Evolutionary conservation across 2,888 invertebrate species (phyloP), one percentile per base, ranked within the genome.

Genomic region (Lasius fuliginosus): DNA sequence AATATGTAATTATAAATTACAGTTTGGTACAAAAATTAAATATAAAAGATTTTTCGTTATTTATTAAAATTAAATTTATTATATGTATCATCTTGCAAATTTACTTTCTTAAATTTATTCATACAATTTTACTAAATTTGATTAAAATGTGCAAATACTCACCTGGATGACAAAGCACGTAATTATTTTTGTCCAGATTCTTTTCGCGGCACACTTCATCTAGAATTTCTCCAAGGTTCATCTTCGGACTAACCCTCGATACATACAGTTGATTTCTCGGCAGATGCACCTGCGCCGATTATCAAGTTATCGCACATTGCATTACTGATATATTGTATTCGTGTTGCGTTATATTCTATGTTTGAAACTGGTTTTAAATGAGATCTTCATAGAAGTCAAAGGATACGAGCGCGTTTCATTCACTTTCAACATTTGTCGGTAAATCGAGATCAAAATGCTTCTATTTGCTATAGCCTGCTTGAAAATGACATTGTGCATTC

Each of bases 181-280:
- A 98, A 94, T 97, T 97, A 77, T 95, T 95, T 36, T 96, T 95
- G 94, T 98, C 97, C 92, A 98, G 95, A 94, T 96, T 96, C 94
- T 98, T 98, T 93, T 98, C 97, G 73, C 96, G 96, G 93, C 98
- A 98, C 18, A 98, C 97, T 93, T 97, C 96, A 83, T 96, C 95
- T 91, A 97, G 96, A 75, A 98, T 96, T 86, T 97, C 97, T 62
- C 96, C 96, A 46, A 98, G 95, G 42, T 96, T 95, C 73, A 96
- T 97, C 89, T 96, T 96, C 18, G 97, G 97, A 88, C 97, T 97
- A 85, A 98, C 96, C 87, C 98, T 95, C 60, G 97, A 96, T 15
- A 98, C 98, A 95, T 97, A 97, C 83, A 98, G 96, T 95, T 98
- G 98, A 93, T 97, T 97, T 90, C 97, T 96, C 49, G 98, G 98